phyloP scores from a whole-genome alignment of 2,888 invertebrate species.

The Notocelia uddmanniana region DNA sequence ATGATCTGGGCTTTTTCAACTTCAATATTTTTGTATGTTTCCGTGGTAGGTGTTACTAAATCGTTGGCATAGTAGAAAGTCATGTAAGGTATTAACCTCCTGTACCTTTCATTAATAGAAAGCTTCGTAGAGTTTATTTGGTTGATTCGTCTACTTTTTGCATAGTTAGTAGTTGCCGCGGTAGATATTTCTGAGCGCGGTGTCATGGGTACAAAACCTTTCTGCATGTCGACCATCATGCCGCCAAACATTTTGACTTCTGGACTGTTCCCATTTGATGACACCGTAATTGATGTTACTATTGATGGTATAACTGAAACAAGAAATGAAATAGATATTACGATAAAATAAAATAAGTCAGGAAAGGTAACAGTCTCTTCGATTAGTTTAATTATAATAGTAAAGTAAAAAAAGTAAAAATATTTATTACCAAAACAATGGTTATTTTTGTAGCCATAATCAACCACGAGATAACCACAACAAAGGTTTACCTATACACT shows the following conservation, averaged over 20 bases:
- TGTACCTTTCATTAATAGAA: constrained; percentile 88
- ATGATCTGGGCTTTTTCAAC: constrained; percentile 78
- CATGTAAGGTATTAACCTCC: constrained; percentile 93
- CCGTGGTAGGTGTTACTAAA: constrained; percentile 75
- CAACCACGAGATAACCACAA: no score
- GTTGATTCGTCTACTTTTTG: constrained; percentile 57
- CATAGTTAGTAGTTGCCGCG: constrained; percentile 54
- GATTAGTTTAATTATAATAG: no score
- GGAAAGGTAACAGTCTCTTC: no score
- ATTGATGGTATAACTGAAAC: constrained; percentile 76
- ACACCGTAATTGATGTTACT: constrained; percentile 75
- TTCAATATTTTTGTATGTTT: constrained; percentile 67
- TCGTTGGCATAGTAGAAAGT: constrained; percentile 91
- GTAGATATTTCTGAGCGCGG: constrained; percentile 54
- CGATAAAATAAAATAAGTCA: no score
- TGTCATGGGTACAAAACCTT: constrained; percentile 66
- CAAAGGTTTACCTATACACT: no score
- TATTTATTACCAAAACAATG: no score
- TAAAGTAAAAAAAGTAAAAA: no score
- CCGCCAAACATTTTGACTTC: constrained; percentile 76
- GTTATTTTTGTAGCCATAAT: no score
- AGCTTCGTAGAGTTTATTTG: constrained; percentile 68
- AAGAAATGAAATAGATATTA: constrained; percentile 51
- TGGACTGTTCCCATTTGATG: constrained; percentile 83
- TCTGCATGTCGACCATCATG: constrained; percentile 69